Evolutionary conservation across 2,797 vertebrate genomes (phyloP), one percentile per base, ranked within the genome.

Genomic region (Sorex maritimensis): DNA sequence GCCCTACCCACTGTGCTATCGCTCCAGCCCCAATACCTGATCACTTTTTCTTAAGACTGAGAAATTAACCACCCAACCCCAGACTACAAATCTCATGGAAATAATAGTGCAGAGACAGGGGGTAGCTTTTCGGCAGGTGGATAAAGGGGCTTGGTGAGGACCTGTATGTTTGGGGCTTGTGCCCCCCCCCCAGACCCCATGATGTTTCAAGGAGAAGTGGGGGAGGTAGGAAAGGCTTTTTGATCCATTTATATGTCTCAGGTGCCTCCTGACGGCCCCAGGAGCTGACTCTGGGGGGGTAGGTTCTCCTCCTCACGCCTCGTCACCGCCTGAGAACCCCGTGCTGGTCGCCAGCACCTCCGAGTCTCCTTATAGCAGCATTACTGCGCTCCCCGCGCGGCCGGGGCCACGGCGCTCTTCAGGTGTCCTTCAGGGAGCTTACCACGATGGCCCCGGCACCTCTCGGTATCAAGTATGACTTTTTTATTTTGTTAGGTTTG

Each of bases 401-500:
- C 73, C 85, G 41, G 92, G 88, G 88, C 80, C 19, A 9, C 13
- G 0, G 52, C 79, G 24, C 86, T 91, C 88, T 84, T 73, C 49
- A 46, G 90, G 74, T 91, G 94, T 63, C 72, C 94, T 95, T 88
- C 74, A 67, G 89, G 91, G 92, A 80, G 71, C 84, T 82, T 74
- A 41, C 65, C 80, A 67, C 67, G 4, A 28, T 95, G 86, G 28
- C 92, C 90, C 81, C 69, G 75, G 58, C 4, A 61, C 77, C 91
- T 86, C 86, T 74, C 15, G 0, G 91, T 80, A 88, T 92, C 96
- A 89, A 95, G 86, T 93, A 87, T 90, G 89, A 80, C 94, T 83
- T 94, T 93, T 92, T 95, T 93, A 95, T 95, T 95, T 96, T 91
- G 95, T 95, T 95, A 89, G 84, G 95, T 97, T 97, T 94, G 92